Evolutionary conservation across 2,797 vertebrate species (phyloP).

Genomic region (Cheirogaleus major): DNA sequence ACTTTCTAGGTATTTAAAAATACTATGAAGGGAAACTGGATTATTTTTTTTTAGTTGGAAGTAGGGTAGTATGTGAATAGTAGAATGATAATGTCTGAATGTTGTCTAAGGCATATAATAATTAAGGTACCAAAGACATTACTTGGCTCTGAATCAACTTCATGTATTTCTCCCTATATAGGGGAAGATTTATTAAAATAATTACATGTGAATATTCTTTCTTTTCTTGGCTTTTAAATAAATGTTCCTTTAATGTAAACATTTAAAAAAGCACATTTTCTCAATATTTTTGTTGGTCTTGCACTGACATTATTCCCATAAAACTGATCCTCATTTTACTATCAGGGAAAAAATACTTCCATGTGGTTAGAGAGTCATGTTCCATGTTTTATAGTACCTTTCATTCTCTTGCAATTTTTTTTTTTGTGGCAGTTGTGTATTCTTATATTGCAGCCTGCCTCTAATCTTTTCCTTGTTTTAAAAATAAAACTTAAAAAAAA

Average conservation of each 20-base stretch:
- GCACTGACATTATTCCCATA: not conserved
- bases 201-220: not conserved
- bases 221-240: conserved; percentile 36
- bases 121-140: not conserved
- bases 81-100: not conserved
- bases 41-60: conserved; percentile 19
- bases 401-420: not conserved
- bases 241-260: conserved; percentile 16
- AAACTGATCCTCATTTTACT: not conserved
- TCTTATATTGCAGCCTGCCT: not conserved
- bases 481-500: not conserved
- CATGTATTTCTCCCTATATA: not conserved
- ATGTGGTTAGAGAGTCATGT: not conserved
- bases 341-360: not conserved
- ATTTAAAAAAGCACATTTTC: not conserved
- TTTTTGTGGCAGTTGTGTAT: not conserved
- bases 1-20: not conserved
- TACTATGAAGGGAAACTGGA: not conserved
- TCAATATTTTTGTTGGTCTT: not conserved
- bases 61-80: not conserved
- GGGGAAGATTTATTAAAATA: not conserved
- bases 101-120: not conserved
- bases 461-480: not conserved
- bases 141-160: not conserved
- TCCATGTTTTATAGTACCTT: not conserved